A percentile compares a stretch with the other conserved stretches of the same genome.
Evolutionary conservation across 2,797 vertebrate species (phyloP).

Genomic region (Pangasius larnaudii): DNA sequence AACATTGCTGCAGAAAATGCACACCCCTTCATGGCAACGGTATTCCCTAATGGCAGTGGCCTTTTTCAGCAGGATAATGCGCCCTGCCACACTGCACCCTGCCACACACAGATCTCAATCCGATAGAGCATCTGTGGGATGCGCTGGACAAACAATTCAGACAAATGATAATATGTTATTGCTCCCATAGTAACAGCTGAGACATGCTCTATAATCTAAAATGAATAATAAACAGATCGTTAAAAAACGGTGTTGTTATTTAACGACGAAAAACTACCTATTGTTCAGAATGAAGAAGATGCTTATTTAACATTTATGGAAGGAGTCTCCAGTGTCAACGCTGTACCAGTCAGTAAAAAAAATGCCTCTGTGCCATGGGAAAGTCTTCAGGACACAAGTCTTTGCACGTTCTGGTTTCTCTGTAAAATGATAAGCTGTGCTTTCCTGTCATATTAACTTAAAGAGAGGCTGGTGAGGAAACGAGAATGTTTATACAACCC

Average conservation of each 20-base stretch:
- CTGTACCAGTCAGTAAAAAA: background rate
- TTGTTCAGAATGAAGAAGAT: background rate
- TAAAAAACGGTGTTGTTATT: background rate
- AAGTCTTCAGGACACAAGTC: background rate
- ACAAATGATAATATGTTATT: too few species aligned
- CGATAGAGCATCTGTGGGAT: too few species aligned
- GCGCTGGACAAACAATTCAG: too few species aligned
- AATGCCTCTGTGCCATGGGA: background rate
- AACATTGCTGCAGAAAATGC: too few species aligned
- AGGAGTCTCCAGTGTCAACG: background rate
- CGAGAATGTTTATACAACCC: background rate
- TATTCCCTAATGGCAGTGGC: too few species aligned
- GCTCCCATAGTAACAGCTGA: background rate
- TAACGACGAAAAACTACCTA: background rate
- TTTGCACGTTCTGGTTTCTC: background rate
- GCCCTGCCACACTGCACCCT: too few species aligned
- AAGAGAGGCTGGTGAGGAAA: background rate
- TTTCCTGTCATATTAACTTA: background rate
- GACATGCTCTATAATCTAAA: background rate
- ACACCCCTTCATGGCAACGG: too few species aligned
- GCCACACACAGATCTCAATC: too few species aligned
- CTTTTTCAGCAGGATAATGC: too few species aligned
- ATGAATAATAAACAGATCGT: background rate
- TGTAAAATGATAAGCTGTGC: background rate
- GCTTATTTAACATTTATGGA: background rate